Conservation (phyloP, 1,140 invertebrate species). For the Melitaea cinxia region DNA sequence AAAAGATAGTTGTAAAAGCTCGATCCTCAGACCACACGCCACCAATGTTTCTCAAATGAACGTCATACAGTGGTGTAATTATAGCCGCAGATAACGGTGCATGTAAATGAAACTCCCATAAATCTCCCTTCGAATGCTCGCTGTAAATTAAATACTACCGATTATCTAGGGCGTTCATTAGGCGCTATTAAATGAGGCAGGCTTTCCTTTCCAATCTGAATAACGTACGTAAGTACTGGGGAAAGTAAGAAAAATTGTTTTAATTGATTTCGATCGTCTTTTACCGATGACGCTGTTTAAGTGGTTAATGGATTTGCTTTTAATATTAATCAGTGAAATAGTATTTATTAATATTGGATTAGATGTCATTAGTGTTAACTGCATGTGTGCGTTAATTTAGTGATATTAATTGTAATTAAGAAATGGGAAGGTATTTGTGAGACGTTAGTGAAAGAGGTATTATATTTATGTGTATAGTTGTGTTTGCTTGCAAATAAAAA, state of each 20-base stretch:
- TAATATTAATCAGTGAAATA: not conserved
- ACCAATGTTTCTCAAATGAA: not conserved
- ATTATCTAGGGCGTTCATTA: constrained; percentile 34
- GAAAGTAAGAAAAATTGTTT: not conserved
- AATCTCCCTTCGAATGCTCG: constrained; percentile 12
- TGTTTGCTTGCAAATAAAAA: no score
- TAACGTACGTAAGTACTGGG: constrained; percentile 3
- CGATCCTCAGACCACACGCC: not conserved
- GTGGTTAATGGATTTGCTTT: not conserved
- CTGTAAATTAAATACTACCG: constrained; percentile 31
- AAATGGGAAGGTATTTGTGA: no score
- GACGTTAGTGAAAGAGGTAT: no score
- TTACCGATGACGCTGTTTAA: not conserved
- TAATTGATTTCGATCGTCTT: not conserved
- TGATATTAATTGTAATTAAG: not conserved
- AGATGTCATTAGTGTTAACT: not conserved
- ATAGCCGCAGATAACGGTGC: constrained; percentile 3
- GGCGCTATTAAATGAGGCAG: constrained; percentile 20
- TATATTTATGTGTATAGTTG: no score
- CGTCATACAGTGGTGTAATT: not conserved
- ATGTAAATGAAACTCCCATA: constrained; percentile 14
- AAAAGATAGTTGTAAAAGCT: not conserved
- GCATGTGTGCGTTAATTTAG: no score
- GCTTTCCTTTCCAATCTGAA: constrained; percentile 27
- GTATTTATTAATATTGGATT: not conserved